Percentiles rank a stretch among this genome's conserved stretches.
These are phyloP conservation scores for Gambusia yucatana DNA, from an alignment of 2,797 vertebrate genomes.

Conservation along the genomic window DNA sequence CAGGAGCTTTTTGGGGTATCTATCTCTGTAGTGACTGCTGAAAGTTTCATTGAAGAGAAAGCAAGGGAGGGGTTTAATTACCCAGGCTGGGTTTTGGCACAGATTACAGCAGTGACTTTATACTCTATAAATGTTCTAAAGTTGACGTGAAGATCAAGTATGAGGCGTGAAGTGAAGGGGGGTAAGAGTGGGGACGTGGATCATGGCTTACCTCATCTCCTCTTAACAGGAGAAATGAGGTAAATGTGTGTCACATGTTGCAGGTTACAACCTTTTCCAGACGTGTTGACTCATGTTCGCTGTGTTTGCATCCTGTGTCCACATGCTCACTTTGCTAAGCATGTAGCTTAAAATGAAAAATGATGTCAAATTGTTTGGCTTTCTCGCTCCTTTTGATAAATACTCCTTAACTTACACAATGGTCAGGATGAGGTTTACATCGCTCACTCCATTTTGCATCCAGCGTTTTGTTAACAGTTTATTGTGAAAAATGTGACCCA, in stretches of 20 bases:
- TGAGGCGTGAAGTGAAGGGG: constrained; percentile 20
- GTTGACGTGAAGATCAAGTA: constrained; percentile 37
- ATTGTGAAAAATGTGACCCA: neutral
- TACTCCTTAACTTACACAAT: neutral
- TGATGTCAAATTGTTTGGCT: constrained; percentile 15
- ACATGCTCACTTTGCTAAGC: constrained; percentile 21
- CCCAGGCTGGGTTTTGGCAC: constrained; percentile 39
- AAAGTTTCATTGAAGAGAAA: constrained; percentile 44
- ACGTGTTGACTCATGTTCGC: constrained; percentile 56
- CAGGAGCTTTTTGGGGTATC: constrained; percentile 42
- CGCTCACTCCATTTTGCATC: neutral
- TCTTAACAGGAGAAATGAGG: constrained; percentile 76
- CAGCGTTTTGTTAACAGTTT: neutral
- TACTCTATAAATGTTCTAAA: constrained; percentile 46
- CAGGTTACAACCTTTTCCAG: constrained; percentile 55
- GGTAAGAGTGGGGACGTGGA: constrained; percentile 28
- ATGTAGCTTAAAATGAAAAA: constrained; percentile 2
- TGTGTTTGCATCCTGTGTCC: constrained; percentile 20
- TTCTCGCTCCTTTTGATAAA: neutral
- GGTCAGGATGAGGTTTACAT: neutral
- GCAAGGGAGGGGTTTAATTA: constrained; percentile 61
- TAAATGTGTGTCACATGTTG: constrained; percentile 71
- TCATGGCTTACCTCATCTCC: constrained; percentile 75
- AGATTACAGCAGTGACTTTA: constrained; percentile 42
- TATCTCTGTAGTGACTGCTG: constrained; percentile 36